These are phyloP conservation scores for Drosophila monieri DNA, from an alignment of 2,888 invertebrate genomes.

Conservation along the genomic window DNA sequence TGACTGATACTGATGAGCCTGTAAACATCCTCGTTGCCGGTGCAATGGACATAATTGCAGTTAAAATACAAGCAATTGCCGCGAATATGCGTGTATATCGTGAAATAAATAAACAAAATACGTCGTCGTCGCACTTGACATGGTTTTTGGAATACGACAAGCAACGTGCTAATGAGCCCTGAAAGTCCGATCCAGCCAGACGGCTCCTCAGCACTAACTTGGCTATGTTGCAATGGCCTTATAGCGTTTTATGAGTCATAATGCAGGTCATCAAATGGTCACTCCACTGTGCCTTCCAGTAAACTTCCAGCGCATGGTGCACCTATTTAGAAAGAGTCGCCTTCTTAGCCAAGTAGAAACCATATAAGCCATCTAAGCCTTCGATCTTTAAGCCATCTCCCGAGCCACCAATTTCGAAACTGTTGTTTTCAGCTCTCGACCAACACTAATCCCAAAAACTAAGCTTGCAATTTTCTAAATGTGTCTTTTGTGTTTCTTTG, in stretches of 20 bases:
- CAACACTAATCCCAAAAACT: constrained; percentile 2
- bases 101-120: constrained; percentile 42
- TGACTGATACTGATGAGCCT: constrained; percentile 52
- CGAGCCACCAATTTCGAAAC: constrained; percentile 49
- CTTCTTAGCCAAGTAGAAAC: constrained; percentile 16
- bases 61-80: constrained; percentile 42
- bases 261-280: constrained; percentile 19
- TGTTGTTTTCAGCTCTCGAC: constrained; percentile 35
- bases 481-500: constrained; percentile 6
- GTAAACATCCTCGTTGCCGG: constrained; percentile 66
- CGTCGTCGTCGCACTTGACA: constrained; percentile 66
- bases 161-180: constrained; percentile 74
- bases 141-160: constrained; percentile 56
- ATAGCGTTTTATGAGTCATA: constrained; percentile 52
- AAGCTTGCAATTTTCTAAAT: constrained; percentile 40
- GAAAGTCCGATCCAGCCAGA: constrained; percentile 49
- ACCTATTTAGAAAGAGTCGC: constrained; percentile 40
- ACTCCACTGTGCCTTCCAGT: constrained; percentile 27
- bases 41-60: constrained; percentile 45
- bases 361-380: constrained; percentile 19
- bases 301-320: constrained; percentile 49
- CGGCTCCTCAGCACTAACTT: constrained; percentile 47
- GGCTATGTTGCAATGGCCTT: constrained; percentile 48
- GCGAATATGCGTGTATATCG: constrained; percentile 13
- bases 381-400: constrained; percentile 29